Evolutionary conservation across 37 sponge, comb jelly and placozoan species (phyloP).

Genomic region (Spongia lamella): DNA sequence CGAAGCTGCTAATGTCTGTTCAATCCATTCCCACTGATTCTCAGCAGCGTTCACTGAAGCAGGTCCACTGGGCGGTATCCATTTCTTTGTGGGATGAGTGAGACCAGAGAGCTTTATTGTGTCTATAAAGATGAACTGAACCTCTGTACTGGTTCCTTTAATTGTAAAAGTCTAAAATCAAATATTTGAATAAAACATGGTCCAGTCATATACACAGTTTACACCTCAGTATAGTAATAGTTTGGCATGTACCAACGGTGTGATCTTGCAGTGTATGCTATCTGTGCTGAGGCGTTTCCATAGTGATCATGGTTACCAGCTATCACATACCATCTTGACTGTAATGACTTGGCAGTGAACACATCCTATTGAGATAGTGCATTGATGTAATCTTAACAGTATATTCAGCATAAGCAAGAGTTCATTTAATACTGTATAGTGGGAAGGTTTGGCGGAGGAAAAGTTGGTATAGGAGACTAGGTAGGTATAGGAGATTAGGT

Average conservation of each 20-base stretch:
- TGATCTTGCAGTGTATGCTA: constrained; percentile 62
- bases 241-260: constrained; percentile 67
- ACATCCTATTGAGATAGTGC: too few relatives aligned
- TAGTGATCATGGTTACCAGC: constrained; percentile 81
- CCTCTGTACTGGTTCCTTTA: constrained; percentile 17
- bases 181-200: too few relatives aligned
- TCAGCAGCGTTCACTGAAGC: constrained; percentile 9
- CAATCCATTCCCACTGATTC: constrained; percentile 69
- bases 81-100: constrained; percentile 31
- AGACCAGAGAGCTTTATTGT: constrained; percentile 54
- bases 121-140: constrained; percentile 72
- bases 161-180: constrained; percentile 18
- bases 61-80: constrained; percentile 26
- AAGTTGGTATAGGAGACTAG: too few relatives aligned
- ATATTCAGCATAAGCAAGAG: too few relatives aligned
- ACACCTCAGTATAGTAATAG: constrained; percentile 62
- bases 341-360: constrained; percentile 64
- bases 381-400: too few relatives aligned
- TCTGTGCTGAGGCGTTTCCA: constrained; percentile 68
- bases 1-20: constrained; percentile 50
- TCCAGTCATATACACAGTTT: too few relatives aligned
- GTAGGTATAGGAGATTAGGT: too few relatives aligned
- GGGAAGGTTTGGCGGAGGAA: too few relatives aligned
- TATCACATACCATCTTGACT: constrained; percentile 58
- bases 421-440: too few relatives aligned